phyloP scores from a whole-genome alignment of 1,140 invertebrate species.

The Drosophila prosaltans region DNA sequence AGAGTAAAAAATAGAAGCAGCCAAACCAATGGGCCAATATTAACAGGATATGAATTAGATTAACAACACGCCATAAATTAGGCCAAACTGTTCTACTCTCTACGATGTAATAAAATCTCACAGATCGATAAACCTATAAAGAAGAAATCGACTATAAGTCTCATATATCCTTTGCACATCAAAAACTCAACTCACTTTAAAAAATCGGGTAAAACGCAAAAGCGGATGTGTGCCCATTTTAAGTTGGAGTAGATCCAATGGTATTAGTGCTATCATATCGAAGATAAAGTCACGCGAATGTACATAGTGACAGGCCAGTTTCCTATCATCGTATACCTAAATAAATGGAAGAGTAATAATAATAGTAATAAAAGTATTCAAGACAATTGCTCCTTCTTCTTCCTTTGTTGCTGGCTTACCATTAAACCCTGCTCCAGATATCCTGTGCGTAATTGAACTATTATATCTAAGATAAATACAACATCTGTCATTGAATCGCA shows the following conservation, averaged over 20 bases:
- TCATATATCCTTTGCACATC: no score
- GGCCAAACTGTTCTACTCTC: constrained; percentile 97
- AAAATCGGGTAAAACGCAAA: constrained; percentile 92
- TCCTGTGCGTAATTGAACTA: constrained; percentile 96
- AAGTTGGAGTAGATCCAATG: constrained; percentile 93
- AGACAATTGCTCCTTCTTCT: constrained; percentile 77
- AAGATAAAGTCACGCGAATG: constrained; percentile 93
- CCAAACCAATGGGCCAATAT: constrained; percentile 98
- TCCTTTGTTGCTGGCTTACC: constrained; percentile 84
- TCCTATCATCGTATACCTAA: constrained; percentile 92
- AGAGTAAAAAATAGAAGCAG: constrained; percentile 97
- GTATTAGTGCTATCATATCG: constrained; percentile 92
- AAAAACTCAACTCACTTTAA: constrained; percentile 85
- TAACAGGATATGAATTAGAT: constrained; percentile 96
- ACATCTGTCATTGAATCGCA: constrained; percentile 93
- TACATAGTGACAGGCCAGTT: constrained; percentile 94
- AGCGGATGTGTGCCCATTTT: constrained; percentile 91
- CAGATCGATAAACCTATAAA: constrained; percentile 92
- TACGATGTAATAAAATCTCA: constrained; percentile 97
- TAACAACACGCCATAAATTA: constrained; percentile 97
- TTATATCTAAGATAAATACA: constrained; percentile 93
- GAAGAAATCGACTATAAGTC: no score
- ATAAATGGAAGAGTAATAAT: no score
- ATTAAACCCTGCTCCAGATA: constrained; percentile 97
- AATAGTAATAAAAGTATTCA: no score